A percentile compares a stretch with the other conserved stretches of the same genome.
phyloP scores from a whole-genome alignment of 2,113 vertebrate genomes.

The Zootoca vivipara region DNA sequence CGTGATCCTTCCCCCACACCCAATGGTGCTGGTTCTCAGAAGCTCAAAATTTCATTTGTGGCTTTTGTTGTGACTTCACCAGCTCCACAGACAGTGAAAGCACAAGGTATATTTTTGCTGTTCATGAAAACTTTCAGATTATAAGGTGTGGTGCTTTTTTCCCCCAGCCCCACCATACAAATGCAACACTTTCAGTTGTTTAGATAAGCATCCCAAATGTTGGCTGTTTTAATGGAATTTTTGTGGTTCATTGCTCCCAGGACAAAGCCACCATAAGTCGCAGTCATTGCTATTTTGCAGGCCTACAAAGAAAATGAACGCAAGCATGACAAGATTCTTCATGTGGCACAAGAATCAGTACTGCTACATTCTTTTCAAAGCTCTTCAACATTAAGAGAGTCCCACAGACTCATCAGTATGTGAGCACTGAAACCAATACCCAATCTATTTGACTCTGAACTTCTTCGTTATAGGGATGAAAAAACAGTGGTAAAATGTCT shows the following conservation, averaged over 20 bases:
- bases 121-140: neutral
- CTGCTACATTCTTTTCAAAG: neutral
- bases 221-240: neutral
- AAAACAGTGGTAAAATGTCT: conserved; percentile 21
- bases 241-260: neutral
- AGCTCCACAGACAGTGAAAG: neutral
- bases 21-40: too few species aligned
- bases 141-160: neutral
- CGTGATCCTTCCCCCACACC: too few species aligned
- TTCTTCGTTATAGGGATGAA: conserved; percentile 26
- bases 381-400: conserved; percentile 1
- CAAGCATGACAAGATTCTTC: neutral
- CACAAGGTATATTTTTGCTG: neutral
- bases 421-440: neutral
- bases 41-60: neutral
- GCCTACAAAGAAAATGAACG: neutral
- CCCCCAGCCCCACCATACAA: neutral
- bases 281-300: neutral
- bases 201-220: neutral
- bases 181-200: neutral
- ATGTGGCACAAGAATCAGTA: neutral
- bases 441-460: conserved; percentile 21
- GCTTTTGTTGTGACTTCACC: neutral
- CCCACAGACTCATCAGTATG: neutral
- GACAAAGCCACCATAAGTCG: neutral